phyloP scores from a whole-genome alignment of 1,140 invertebrate species.

The Agrypnia vestita region DNA sequence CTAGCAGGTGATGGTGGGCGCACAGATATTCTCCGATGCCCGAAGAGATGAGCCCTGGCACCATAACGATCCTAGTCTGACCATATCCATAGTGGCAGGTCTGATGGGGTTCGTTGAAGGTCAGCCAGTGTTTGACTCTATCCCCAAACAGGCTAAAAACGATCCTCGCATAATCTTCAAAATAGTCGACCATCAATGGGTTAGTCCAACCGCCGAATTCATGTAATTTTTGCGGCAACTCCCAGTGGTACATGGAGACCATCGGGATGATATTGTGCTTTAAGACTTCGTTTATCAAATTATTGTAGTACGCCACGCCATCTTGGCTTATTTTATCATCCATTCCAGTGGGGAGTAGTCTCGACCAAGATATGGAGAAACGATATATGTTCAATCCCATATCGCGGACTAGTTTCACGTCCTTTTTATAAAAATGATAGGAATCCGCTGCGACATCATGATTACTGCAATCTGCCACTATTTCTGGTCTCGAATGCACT shows the following conservation, averaged over 20 bases:
- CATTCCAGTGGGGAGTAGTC: constrained; percentile 71
- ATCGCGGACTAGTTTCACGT: constrained; percentile 72
- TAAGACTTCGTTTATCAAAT: constrained; percentile 71
- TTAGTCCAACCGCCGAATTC: constrained; percentile 75
- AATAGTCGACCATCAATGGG: constrained; percentile 67
- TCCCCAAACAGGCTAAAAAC: constrained; percentile 68
- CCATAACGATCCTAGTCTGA: constrained; percentile 44
- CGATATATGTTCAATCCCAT: constrained; percentile 69
- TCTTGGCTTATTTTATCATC: constrained; percentile 67
- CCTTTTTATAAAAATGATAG: constrained; percentile 75
- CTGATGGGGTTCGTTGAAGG: constrained; percentile 71
- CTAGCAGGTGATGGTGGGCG: constrained; percentile 64
- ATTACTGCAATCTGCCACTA: constrained; percentile 64
- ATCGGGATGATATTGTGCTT: constrained; percentile 71
- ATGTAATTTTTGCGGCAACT: constrained; percentile 58
- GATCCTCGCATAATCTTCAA: constrained; percentile 69
- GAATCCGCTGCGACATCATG: constrained; percentile 76
- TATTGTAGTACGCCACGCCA: constrained; percentile 74
- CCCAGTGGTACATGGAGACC: constrained; percentile 63
- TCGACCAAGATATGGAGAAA: constrained; percentile 75
- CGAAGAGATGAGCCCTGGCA: constrained; percentile 63
- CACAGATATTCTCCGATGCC: constrained; percentile 69
- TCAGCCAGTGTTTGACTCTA: constrained; percentile 68
- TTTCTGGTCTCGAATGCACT: constrained; percentile 64
- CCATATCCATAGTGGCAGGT: constrained; percentile 64